Percentiles rank a stretch among this genome's conserved stretches.
phyloP scores from a whole-genome alignment of 2,113 vertebrate genomes.

The Fregetta grallaria region DNA sequence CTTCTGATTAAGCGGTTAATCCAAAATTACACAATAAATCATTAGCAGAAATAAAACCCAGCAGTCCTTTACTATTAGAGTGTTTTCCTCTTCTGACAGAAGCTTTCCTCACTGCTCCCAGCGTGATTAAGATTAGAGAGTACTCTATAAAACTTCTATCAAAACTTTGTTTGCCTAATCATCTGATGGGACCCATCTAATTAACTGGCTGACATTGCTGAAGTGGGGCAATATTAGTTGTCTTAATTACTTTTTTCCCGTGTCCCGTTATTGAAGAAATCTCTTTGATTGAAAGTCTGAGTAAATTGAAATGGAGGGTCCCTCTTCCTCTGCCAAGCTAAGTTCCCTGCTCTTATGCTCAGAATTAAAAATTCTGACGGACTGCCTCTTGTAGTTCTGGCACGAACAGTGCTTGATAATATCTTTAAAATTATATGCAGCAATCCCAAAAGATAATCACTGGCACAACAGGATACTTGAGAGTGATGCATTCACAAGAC shows the following conservation, averaged over 20 bases:
- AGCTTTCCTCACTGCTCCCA: neutral
- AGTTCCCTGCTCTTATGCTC: neutral
- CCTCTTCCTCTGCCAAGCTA: neutral
- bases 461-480: neutral
- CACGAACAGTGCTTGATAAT: slow-evolving; percentile 26
- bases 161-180: slow-evolving; percentile 63
- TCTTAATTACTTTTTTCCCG: slow-evolving; percentile 56
- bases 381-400: neutral
- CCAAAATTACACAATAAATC: neutral
- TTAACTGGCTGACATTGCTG: slow-evolving; percentile 48
- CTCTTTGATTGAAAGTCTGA: slow-evolving; percentile 49
- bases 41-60: neutral
- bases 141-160: slow-evolving; percentile 50
- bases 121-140: neutral
- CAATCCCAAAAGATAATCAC: neutral
- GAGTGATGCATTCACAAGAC: neutral
- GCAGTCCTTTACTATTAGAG: neutral
- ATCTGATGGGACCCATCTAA: slow-evolving; percentile 53
- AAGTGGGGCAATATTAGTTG: slow-evolving; percentile 60
- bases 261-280: slow-evolving; percentile 14
- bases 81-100: neutral
- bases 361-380: neutral
- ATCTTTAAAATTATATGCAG: slow-evolving; percentile 47
- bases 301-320: slow-evolving; percentile 2
- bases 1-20: neutral